Conservation (phyloP, 2,888 invertebrate genomes). For the Dyspetes luteomarginatus region DNA sequence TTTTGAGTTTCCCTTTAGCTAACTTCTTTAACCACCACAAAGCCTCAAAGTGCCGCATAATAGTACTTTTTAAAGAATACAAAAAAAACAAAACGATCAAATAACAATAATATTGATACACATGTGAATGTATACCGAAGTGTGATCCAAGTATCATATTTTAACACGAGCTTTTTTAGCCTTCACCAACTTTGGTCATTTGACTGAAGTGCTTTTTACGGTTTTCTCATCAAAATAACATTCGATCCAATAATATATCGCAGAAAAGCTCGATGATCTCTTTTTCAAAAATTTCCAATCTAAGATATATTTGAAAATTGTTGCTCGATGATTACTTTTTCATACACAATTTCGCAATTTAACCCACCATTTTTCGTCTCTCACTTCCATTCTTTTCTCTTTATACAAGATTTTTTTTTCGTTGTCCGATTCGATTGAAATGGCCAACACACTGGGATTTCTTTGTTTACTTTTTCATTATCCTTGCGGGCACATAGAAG, state of each 20-base stretch:
- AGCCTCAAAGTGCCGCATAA: constrained; percentile 49
- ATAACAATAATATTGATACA: neutral
- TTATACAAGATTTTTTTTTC: no score
- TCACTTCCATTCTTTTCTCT: no score
- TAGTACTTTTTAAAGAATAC: constrained; percentile 12
- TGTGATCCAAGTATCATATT: constrained; percentile 24
- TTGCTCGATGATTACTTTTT: neutral
- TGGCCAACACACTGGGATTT: no score
- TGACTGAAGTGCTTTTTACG: neutral
- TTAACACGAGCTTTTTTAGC: constrained; percentile 27
- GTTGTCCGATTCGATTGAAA: no score
- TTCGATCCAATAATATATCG: neutral
- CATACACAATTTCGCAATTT: neutral
- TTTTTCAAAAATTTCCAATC: neutral
- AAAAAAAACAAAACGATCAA: neutral
- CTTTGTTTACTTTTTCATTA: no score
- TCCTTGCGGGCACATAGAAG: no score
- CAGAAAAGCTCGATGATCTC: neutral
- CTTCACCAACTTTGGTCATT: neutral
- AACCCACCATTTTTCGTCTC: no score
- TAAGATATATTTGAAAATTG: neutral
- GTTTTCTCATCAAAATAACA: neutral
- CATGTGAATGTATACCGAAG: constrained; percentile 4
- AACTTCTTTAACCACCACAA: constrained; percentile 1
- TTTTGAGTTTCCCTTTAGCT: constrained; percentile 14